Conservation (phyloP, 2,888 invertebrate genomes). For the Drosophila putrida region DNA sequence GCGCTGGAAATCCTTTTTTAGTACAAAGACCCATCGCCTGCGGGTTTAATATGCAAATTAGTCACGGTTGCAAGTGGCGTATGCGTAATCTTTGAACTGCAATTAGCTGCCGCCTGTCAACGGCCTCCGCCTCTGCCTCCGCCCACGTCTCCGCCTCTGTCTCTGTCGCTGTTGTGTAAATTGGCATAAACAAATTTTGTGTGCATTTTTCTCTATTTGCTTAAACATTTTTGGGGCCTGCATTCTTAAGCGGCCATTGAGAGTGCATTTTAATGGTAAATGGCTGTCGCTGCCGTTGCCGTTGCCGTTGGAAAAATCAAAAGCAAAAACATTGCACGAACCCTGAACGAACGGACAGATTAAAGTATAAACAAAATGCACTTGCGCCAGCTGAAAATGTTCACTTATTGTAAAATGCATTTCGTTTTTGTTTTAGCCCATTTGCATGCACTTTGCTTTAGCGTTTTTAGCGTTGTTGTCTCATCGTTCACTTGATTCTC, state of each 20-base stretch:
- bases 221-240: conserved; percentile 68
- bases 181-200: conserved; percentile 46
- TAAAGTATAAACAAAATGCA: conserved; percentile 78
- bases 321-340: conserved; percentile 44
- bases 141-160: neutral
- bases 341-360: conserved; percentile 58
- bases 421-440: conserved; percentile 65
- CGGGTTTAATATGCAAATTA: conserved; percentile 53
- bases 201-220: conserved; percentile 57
- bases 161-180: conserved; percentile 1
- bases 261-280: conserved; percentile 77
- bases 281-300: conserved; percentile 29
- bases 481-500: conserved; percentile 35
- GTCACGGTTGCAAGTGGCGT: conserved; percentile 62
- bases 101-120: conserved; percentile 65
- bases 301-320: conserved; percentile 39
- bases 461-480: conserved; percentile 59
- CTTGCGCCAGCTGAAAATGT: conserved; percentile 56
- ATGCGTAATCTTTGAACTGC: conserved; percentile 71
- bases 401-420: conserved; percentile 74
- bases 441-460: conserved; percentile 76
- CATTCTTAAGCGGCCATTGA: conserved; percentile 76
- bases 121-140: conserved; percentile 6
- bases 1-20: conserved; percentile 12
- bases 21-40: neutral